Conservation (phyloP, 1,140 invertebrate genomes). For the Musca domestica region DNA sequence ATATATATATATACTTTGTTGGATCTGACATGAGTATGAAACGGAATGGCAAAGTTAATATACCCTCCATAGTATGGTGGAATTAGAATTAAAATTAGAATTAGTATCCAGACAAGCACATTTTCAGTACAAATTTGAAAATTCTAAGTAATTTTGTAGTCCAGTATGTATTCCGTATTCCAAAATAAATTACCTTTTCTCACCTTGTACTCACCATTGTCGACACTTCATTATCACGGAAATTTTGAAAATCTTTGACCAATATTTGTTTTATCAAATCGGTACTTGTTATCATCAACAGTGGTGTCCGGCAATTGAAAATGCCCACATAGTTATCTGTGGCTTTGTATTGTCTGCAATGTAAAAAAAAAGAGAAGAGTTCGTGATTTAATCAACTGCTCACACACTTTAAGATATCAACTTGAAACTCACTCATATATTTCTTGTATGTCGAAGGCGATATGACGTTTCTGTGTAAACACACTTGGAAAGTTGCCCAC, state of each 20-base stretch:
- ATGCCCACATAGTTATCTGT: conserved; percentile 43
- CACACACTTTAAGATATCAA: too few relatives aligned
- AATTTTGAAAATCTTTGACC: conserved; percentile 56
- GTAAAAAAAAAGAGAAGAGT: background rate
- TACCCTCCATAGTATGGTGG: too few relatives aligned
- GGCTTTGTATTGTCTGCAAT: conserved; percentile 35
- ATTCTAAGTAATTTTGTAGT: background rate
- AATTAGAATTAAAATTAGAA: background rate
- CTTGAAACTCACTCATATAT: conserved; percentile 35
- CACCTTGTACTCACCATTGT: conserved; percentile 8
- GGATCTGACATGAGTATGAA: too few relatives aligned
- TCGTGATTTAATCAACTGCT: background rate
- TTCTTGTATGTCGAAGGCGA: conserved; percentile 32
- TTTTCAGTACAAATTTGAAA: background rate
- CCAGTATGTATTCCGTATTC: background rate
- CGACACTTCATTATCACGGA: conserved; percentile 47
- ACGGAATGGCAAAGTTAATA: too few relatives aligned
- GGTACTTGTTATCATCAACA: conserved; percentile 56
- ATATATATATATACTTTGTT: too few relatives aligned
- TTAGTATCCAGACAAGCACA: background rate
- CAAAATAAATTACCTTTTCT: background rate
- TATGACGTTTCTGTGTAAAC: conserved; percentile 34
- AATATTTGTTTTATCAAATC: conserved; percentile 56
- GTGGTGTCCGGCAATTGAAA: conserved; percentile 33
- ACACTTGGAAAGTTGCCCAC: conserved; percentile 42